A percentile compares a stretch with the other conserved stretches of the same genome.
These are phyloP conservation scores for Volucella bombylans DNA, from an alignment of 2,888 invertebrate species.

Conservation along the genomic window DNA sequence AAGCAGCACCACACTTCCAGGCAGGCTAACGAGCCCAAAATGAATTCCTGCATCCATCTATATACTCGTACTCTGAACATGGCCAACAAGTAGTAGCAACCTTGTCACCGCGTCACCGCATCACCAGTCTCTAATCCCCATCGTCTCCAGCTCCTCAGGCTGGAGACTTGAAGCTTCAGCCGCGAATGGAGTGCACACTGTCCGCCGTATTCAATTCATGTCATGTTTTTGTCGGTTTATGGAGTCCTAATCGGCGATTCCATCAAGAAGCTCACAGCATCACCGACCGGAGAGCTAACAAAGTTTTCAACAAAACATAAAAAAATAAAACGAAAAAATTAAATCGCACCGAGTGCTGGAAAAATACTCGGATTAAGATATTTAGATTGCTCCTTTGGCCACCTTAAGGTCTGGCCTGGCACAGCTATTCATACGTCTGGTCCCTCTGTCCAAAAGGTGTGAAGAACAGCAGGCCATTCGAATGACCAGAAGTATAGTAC, in stretches of 20 bases:
- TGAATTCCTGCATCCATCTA: conserved; percentile 51
- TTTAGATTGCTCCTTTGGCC: conserved; percentile 79
- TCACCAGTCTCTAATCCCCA: conserved; percentile 21
- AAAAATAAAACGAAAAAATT: conserved; percentile 61
- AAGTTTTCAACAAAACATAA: conserved; percentile 31
- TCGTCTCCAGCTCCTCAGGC: conserved; percentile 7
- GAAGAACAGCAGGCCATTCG: conserved; percentile 20
- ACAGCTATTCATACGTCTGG: conserved; percentile 4
- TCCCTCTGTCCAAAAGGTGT: conserved; percentile 50
- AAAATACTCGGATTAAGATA: conserved; percentile 81
- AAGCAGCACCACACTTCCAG: conserved; percentile 59
- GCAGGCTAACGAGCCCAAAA: conserved; percentile 71
- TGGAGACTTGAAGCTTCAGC: conserved; percentile 18
- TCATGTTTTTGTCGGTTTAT: conserved; percentile 83
- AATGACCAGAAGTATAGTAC: conserved; percentile 23
- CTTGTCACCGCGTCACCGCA: conserved; percentile 70
- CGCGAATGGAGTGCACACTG: conserved; percentile 71
- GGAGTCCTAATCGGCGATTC: conserved; percentile 83
- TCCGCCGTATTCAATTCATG: conserved; percentile 76
- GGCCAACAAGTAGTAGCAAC: conserved; percentile 73
- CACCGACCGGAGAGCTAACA: conserved; percentile 75
- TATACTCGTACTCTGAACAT: conserved; percentile 32
- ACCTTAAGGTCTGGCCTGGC: conserved; percentile 8
- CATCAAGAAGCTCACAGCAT: conserved; percentile 83
- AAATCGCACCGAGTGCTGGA: conserved; percentile 75